Conservation (phyloP, 1,140 invertebrate species). For the Cydia fagiglandana region DNA sequence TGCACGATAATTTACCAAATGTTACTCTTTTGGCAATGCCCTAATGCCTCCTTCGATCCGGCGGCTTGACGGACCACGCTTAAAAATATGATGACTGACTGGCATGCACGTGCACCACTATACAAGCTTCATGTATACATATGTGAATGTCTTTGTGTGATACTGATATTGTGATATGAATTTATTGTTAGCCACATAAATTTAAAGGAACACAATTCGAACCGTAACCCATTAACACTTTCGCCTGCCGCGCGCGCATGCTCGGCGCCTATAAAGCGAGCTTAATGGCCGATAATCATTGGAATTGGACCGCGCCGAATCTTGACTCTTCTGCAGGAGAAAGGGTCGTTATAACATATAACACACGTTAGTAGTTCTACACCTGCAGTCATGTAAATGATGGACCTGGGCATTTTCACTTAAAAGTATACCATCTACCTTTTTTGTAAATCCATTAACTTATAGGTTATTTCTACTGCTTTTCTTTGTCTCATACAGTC, state of each 20-base stretch:
- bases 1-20: too few species aligned
- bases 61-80: too few species aligned
- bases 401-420: neutral
- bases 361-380: neutral
- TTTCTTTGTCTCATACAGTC: too few species aligned
- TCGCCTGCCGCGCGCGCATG: constrained; percentile 56
- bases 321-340: constrained; percentile 42
- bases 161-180: too few species aligned
- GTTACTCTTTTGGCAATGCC: too few species aligned
- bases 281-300: constrained; percentile 44
- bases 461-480: too few species aligned
- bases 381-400: neutral
- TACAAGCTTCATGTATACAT: too few species aligned
- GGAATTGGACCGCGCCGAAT: constrained; percentile 48
- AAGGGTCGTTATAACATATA: constrained; percentile 36
- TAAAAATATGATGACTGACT: too few species aligned
- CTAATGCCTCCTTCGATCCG: too few species aligned
- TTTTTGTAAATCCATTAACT: too few species aligned
- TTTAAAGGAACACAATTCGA: neutral
- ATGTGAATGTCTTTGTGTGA: neutral
- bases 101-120: too few species aligned
- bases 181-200: neutral
- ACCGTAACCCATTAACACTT: constrained; percentile 38
- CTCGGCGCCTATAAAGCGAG: constrained; percentile 43
- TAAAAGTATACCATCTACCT: too few species aligned